Conservation (phyloP, 2,113 vertebrate species). For the Cariama cristata region DNA sequence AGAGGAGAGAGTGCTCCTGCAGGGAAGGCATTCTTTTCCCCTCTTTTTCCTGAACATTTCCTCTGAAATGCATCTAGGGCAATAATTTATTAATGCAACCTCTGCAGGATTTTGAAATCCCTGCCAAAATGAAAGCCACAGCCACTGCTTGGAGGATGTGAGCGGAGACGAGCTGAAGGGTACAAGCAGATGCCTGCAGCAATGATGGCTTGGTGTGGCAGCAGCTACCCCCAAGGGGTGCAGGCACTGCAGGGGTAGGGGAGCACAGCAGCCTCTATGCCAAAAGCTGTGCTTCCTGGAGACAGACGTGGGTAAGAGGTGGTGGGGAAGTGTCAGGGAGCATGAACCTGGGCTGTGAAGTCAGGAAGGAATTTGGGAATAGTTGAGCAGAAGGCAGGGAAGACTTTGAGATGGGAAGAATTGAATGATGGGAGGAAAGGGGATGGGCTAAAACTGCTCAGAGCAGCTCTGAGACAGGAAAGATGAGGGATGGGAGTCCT, state of each 20-base stretch:
- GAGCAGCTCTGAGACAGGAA: not conserved
- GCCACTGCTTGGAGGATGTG: not conserved
- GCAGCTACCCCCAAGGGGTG: not conserved
- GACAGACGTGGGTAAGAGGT: not conserved
- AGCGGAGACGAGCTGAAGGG: not conserved
- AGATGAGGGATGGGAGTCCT: accelerated
- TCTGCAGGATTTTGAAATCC: not conserved
- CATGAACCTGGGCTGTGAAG: not conserved
- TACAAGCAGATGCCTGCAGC: not conserved
- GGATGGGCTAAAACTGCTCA: not conserved
- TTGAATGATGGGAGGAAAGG: not conserved
- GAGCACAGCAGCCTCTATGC: not conserved
- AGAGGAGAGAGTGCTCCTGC: not conserved
- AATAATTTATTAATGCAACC: not conserved
- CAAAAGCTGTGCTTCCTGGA: not conserved
- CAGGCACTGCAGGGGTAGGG: too few relatives aligned
- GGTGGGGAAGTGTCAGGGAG: accelerated
- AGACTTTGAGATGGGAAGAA: not conserved
- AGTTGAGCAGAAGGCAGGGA: not conserved
- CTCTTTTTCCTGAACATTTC: not conserved
- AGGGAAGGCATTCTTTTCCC: not conserved
- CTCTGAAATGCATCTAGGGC: not conserved
- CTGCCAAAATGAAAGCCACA: not conserved
- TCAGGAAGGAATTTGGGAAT: not conserved
- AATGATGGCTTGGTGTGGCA: not conserved